Evolutionary conservation across 2,888 invertebrate genomes (phyloP), one percentile per base, ranked within the genome.

Genomic region (Parnassius apollo): DNA sequence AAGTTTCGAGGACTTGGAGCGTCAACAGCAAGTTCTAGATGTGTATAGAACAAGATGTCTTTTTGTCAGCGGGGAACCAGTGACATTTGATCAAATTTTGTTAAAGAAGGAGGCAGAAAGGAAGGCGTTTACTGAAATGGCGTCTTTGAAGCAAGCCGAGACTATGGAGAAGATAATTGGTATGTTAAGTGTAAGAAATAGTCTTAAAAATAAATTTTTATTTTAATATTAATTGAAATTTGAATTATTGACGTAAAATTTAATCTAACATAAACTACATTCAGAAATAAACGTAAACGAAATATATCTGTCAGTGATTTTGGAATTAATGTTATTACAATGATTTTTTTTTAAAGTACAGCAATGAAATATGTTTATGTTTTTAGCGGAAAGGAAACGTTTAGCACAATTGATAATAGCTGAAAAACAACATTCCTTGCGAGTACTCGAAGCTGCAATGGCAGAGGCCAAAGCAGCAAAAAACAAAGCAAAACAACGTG

Each of bases 1-100:
- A 3, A 92, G 83, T 59, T 92, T 93, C 65, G 82, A 83, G 3
- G 88, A 92, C 71, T 71, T 93, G 2, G 85, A 85, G 22, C 87
- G 88, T 0, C 93, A 93, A 65, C 88, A 92, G 61, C 83, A 82
- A 63, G 76, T 91, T 8, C 79, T 93, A 12, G 88, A 89, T 51
- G 90, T 92, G 22, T 93, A 93, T 69, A 76, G 92, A n/a, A 86
- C 85, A 0, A 85, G 91, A 52, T 93, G 93, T 56, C 73, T 92
- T 60, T 86, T 92, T 70, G 88, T 92, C 0, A 92, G 93, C 63
- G 93, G 92, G 0, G 87, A 90, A 50, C 83, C 90, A 0, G 84
- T 93, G 13, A 90, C 92, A 0, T 92, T 93, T 71, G 83, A 88
- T 18, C 87, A 89, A 71, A 86, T 93, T 4, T 77, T 93, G 50